A percentile compares a stretch with the other conserved stretches of the same genome.
Evolutionary conservation across 1,140 invertebrate genomes (phyloP).

Genomic region (Matsumurasca onukii): DNA sequence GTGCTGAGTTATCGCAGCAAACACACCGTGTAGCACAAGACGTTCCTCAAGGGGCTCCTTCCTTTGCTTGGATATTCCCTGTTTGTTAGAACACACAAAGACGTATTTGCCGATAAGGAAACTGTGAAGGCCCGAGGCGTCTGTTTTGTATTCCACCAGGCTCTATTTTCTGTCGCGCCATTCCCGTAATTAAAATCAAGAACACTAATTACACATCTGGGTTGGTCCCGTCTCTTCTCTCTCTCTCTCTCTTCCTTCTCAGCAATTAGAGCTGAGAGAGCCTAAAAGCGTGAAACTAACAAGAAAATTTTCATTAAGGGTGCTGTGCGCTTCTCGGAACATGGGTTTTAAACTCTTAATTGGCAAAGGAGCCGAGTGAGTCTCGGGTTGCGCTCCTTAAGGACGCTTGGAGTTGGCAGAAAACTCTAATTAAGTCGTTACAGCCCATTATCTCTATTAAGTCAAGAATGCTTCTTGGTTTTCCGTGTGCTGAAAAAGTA

Average conservation of each 20-base stretch:
- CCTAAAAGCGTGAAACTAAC: conserved; percentile 26
- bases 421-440: conserved; percentile 12
- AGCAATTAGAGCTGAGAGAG: conserved; percentile 18
- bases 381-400: conserved; percentile 16
- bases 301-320: conserved; percentile 30
- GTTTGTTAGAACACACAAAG: background rate
- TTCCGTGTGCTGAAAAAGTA: no score
- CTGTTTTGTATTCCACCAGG: conserved; percentile 21
- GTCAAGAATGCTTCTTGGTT: no score
- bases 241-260: background rate
- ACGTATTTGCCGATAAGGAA: conserved; percentile 19
- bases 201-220: conserved; percentile 26
- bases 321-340: background rate
- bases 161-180: conserved; percentile 26
- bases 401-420: conserved; percentile 11
- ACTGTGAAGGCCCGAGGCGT: conserved; percentile 11
- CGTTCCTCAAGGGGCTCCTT: no score
- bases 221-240: background rate
- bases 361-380: conserved; percentile 20
- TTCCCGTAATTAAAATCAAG: conserved; percentile 27
- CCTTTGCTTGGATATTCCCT: no score
- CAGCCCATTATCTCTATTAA: conserved; percentile 8
- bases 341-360: conserved; percentile 18
- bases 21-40: no score
- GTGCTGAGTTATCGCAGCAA: no score